Evolutionary conservation across 2,113 vertebrate species (phyloP), one percentile per base, ranked within the genome.

Genomic region (Ibidorhyncha struthersii): DNA sequence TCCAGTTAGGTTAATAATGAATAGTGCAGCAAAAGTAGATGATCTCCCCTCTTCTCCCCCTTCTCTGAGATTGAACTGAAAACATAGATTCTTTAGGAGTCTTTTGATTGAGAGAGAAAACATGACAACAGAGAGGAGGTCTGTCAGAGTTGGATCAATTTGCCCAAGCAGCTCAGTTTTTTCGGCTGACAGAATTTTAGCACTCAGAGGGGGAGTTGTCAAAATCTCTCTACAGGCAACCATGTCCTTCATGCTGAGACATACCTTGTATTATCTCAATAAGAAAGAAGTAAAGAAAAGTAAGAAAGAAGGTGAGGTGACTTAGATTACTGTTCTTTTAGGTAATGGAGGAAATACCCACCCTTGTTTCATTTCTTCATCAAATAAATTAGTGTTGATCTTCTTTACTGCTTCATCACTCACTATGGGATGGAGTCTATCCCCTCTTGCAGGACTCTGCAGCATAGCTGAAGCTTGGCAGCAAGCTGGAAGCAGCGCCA

Each of bases 171-270:
- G 66, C 95, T 97, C 97, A 69, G 63, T 86, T 92, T 92, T 96
- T 96, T 97, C 58, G 41, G 74, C 92, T 97, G 93, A 94, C 79
- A 97, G 91, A 92, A 93, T 96, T 98, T 98, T 97, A 97, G 86
- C 96, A 90, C 97, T 89, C 95, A 96, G 95, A 96, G 86, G 93
- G 93, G 90, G 96, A 97, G 96, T 95, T 98, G 97, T 98, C 97
- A 97, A 90, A 97, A 97, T 98, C 92, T 97, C 91, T 94, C 93
- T 92, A 86, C 70, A 94, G 93, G 94, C 91, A 96, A 55, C 90
- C 94, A 67, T 79, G 71, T 97, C 95, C 97, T 96, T 94, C 96
- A 84, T 71, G 86, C 73, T 93, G 67, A 94, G 86, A 88, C 89
- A 89, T 86, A 95, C 62, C 43, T 91, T 86, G 88, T 94, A 97